Conservation (phyloP, 2,113 vertebrate species). For the Brachyhypopomus gauderio region DNA sequence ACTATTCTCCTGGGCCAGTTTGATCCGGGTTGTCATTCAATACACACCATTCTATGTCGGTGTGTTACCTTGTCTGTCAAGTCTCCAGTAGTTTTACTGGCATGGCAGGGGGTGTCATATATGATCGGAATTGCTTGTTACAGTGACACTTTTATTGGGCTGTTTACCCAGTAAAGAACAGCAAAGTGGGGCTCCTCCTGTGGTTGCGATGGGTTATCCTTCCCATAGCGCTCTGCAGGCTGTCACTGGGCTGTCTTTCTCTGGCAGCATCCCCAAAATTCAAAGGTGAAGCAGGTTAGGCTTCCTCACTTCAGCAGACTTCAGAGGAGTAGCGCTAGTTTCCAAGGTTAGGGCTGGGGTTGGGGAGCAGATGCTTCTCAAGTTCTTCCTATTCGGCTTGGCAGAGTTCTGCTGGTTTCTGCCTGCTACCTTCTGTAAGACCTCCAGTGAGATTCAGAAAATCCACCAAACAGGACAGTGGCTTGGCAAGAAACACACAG, state of each 20-base stretch:
- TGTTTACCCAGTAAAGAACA: slow-evolving; percentile 64
- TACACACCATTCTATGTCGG: slow-evolving; percentile 11
- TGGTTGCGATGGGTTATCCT: slow-evolving; percentile 15
- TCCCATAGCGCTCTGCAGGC: slow-evolving; percentile 33
- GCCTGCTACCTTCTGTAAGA: slow-evolving; percentile 30
- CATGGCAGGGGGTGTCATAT: slow-evolving; percentile 62
- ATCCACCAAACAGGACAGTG: slow-evolving; percentile 53
- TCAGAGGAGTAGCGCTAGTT: too few species aligned
- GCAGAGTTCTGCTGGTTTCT: slow-evolving; percentile 56
- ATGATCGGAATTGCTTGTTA: slow-evolving; percentile 62
- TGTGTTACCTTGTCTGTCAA: slow-evolving; percentile 27
- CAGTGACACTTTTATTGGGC: slow-evolving; percentile 63
- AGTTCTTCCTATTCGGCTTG: slow-evolving; percentile 38
- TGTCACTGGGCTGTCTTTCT: slow-evolving; percentile 56
- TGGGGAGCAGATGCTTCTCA: slow-evolving; percentile 36
- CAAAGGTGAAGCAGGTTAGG: too few species aligned
- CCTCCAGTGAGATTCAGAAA: slow-evolving; percentile 60
- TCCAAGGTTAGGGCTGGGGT: not conserved
- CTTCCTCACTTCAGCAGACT: too few species aligned
- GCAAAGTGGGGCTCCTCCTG: slow-evolving; percentile 38
- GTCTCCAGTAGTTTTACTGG: slow-evolving; percentile 55
- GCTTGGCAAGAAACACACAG: slow-evolving; percentile 49
- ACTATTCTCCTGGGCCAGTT: slow-evolving; percentile 61
- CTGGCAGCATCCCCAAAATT: too few species aligned
- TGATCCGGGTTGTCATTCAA: slow-evolving; percentile 53